Base-by-base conservation (phyloP, 2,888 invertebrate genomes). In the Plebejus melissa region DNA sequence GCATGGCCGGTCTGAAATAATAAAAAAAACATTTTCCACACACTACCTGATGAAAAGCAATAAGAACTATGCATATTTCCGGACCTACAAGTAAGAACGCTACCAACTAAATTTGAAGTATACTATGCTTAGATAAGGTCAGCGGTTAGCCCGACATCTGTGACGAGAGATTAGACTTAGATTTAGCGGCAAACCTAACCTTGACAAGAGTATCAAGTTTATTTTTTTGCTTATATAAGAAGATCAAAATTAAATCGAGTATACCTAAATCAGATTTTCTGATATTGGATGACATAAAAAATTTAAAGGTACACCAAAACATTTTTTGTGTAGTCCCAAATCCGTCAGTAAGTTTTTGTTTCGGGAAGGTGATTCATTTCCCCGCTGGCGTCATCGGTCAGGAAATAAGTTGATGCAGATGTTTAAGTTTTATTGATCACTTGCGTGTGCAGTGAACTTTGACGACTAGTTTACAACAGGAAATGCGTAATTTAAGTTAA, bases 1-100 rank as follows among this genome's bases (percentile, higher is more conserved):
- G 82, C 98, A 98, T 0, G 97, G 96, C 80, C 96, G 96, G 82
- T 95, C 95, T 96, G 84, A 57, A 82, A 86, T 58, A 2, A 60
- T 9, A 60, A 54, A 54, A 60, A 22, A 60, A 54, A 54, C 0
- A 46, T 2, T 0, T 46, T 2, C 9, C 46, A 9, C 46, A 46
- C 46, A 11, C 9, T 46, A 11, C 46, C 46, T 11, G 46, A 46
- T 2, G 46, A 9, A 9, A 41, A 46, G 46, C 46, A 46, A 46
- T 46, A 46, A 46, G 9, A 46, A 46, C 9, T 41, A 9, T 41
- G 41, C 41, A 9, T 41, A 41, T 0, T 46, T 46, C 9, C 9
- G 11, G 22, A 22, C 22, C 22, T 22, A 22, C 22, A 22, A 22
- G 22, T 22, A 22, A 22, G 22, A 22, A 22, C 22, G 22, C 22